Conservation (phyloP, 2,797 vertebrate genomes). For the Lagorchestes hirsutus region DNA sequence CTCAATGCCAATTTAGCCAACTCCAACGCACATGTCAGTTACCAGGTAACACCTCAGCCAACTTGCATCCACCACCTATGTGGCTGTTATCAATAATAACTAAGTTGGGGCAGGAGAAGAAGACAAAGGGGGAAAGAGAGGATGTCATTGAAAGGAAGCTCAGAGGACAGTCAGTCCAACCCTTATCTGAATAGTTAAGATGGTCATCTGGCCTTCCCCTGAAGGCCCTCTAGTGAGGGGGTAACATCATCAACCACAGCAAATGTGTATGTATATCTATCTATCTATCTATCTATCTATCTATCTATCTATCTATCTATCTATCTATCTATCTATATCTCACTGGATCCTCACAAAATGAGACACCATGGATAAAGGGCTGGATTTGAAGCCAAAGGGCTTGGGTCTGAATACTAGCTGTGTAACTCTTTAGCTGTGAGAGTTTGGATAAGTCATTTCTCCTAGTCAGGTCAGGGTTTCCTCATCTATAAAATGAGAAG, state of each 20-base stretch:
- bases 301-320: not conserved
- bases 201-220: not conserved
- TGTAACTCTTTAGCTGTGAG: not conserved
- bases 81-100: not conserved
- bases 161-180: not conserved
- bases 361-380: not conserved
- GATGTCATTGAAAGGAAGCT: not conserved
- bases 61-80: not conserved
- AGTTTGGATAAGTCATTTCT: not conserved
- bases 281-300: not conserved
- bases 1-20: not conserved
- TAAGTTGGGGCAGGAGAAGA: not conserved
- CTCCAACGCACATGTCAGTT: not conserved
- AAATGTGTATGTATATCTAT: not conserved
- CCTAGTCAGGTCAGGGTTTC: not conserved
- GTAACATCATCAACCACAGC: not conserved
- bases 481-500: not conserved
- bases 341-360: not conserved
- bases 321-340: not conserved
- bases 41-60: not conserved
- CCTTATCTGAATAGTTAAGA: not conserved
- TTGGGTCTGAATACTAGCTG: not conserved
- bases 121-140: not conserved
- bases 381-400: not conserved
- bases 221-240: not conserved